Evolutionary conservation across 2,113 vertebrate genomes (phyloP).

Genomic region (Clinocottus analis): DNA sequence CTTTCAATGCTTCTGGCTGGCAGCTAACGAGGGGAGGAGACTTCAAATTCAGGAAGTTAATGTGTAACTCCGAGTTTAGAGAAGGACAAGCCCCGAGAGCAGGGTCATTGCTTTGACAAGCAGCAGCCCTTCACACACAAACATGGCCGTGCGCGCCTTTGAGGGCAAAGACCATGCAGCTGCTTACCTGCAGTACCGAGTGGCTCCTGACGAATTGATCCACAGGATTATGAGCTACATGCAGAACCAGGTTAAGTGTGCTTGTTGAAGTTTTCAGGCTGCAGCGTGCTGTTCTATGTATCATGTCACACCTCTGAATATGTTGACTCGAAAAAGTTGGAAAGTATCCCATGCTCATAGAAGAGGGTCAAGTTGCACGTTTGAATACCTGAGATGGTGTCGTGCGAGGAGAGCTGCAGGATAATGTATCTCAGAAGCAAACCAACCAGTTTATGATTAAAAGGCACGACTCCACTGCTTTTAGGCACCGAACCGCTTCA

Average conservation of each 20-base stretch:
- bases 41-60: conserved; percentile 10
- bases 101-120: background rate
- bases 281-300: background rate
- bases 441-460: background rate
- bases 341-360: background rate
- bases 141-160: conserved; percentile 81
- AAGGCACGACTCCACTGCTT: background rate
- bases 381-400: background rate
- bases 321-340: no score
- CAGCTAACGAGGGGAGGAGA: background rate
- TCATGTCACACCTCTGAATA: background rate
- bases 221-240: conserved; percentile 75
- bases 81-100: background rate
- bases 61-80: conserved; percentile 19
- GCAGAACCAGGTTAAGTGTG: conserved; percentile 75
- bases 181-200: conserved; percentile 81
- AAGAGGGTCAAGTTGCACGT: background rate
- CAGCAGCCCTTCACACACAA: background rate
- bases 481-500: conserved; percentile 59
- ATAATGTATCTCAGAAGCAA: background rate
- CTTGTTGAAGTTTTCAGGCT: background rate
- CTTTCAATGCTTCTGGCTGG: background rate
- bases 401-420: no score
- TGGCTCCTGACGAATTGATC: conserved; percentile 70
- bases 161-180: conserved; percentile 77